phyloP scores from a whole-genome alignment of 1,140 invertebrate species.

The Drosophila bocki region DNA sequence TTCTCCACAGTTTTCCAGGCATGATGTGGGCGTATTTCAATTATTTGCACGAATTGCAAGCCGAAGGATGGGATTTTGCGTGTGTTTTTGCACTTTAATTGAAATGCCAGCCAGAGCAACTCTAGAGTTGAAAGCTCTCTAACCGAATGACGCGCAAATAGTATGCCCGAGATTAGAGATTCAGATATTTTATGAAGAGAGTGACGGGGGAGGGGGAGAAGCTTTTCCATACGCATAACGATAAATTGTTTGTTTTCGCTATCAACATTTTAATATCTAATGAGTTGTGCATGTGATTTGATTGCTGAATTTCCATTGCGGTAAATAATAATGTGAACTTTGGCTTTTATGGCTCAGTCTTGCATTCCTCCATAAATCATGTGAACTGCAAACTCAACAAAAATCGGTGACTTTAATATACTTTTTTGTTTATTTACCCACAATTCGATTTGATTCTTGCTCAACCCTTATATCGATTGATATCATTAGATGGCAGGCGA shows the following conservation, averaged over 20 bases:
- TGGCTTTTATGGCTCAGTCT: not conserved
- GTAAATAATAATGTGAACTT: conserved; percentile 9
- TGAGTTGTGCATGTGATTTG: conserved; percentile 52
- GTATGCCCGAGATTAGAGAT: conserved; percentile 34
- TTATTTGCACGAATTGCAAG: conserved; percentile 70
- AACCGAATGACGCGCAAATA: conserved; percentile 28
- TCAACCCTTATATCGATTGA: conserved; percentile 27
- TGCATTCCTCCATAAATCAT: not conserved
- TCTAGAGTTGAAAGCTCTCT: conserved; percentile 21
- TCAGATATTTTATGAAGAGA: conserved; percentile 23
- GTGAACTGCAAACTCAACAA: conserved; percentile 9
- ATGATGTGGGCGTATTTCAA: conserved; percentile 72
- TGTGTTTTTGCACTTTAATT: conserved; percentile 66
- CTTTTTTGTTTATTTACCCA: conserved; percentile 30
- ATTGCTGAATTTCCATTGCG: conserved; percentile 15
- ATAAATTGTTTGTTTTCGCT: conserved; percentile 36
- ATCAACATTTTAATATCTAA: conserved; percentile 43
- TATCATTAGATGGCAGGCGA: conserved; percentile 35
- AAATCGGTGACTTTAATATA: conserved; percentile 9
- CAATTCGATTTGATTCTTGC: conserved; percentile 31
- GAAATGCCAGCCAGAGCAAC: conserved; percentile 56
- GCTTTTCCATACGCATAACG: conserved; percentile 17
- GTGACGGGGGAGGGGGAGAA: not conserved
- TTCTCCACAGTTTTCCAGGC: conserved; percentile 8
- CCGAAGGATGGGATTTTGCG: conserved; percentile 14